These are phyloP conservation scores for Vireo griseus DNA, from an alignment of 2,797 vertebrate genomes.

Conservation along the genomic window DNA sequence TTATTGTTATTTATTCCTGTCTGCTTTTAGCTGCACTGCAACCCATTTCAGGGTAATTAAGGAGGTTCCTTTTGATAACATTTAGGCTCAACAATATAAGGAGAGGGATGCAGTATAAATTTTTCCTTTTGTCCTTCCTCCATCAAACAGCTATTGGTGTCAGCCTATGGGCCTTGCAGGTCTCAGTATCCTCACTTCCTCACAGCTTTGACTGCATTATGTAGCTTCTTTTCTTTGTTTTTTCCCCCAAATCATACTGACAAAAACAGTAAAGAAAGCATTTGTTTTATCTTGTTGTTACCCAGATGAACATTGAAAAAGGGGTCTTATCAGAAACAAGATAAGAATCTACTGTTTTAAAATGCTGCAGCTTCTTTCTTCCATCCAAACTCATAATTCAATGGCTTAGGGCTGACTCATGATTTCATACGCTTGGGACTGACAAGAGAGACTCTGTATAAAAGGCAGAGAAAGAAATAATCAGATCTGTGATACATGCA, in stretches of 20 bases:
- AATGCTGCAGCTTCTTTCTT: not conserved
- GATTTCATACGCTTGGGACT: not conserved
- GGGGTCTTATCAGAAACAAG: not conserved
- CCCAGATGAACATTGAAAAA: not conserved
- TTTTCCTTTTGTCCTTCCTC: not conserved
- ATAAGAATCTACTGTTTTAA: not conserved
- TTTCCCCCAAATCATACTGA: not conserved
- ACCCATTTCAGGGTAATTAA: not conserved
- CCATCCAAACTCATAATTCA: not conserved
- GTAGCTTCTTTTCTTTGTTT: not conserved
- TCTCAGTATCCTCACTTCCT: not conserved
- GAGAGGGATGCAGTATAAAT: not conserved
- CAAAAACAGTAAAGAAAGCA: not conserved
- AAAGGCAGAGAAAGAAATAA: constrained; percentile 10
- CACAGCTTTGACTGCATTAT: not conserved
- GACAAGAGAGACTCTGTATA: not conserved
- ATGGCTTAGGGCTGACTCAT: constrained; percentile 1
- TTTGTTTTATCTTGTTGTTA: not conserved
- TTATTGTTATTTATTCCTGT: constrained; percentile 37
- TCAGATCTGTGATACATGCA: not conserved
- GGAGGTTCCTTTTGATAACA: not conserved
- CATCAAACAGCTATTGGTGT: not conserved
- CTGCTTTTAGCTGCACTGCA: not conserved
- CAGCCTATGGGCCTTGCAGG: not conserved
- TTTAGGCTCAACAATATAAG: not conserved